These are phyloP conservation scores for Syngnathus typhle DNA, from an alignment of 2,113 vertebrate genomes.

Conservation along the genomic window DNA sequence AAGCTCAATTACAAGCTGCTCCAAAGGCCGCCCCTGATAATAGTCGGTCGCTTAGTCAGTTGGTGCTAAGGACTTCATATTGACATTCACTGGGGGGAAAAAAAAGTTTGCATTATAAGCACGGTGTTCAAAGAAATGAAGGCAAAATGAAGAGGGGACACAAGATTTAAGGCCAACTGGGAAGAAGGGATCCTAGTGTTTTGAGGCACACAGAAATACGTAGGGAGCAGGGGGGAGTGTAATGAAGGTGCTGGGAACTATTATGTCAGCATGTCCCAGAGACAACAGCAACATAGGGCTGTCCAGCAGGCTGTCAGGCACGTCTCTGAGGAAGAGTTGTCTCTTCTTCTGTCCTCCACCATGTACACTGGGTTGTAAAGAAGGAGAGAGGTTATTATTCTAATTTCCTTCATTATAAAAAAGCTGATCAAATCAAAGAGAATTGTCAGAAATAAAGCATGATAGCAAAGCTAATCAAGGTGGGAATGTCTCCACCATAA, in stretches of 20 bases:
- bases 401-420: neutral
- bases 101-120: slow-evolving; percentile 29
- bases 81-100: slow-evolving; percentile 9
- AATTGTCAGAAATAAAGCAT: slow-evolving; percentile 7
- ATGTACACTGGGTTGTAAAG: slow-evolving; percentile 79
- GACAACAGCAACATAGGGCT: slow-evolving; percentile 93
- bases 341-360: slow-evolving; percentile 84
- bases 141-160: slow-evolving; percentile 9
- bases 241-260: slow-evolving; percentile 9
- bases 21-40: slow-evolving; percentile 23
- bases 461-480: slow-evolving; percentile 32
- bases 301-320: slow-evolving; percentile 95
- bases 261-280: slow-evolving; percentile 96
- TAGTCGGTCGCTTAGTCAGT: slow-evolving; percentile 23
- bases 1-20: slow-evolving; percentile 44
- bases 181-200: slow-evolving; percentile 8
- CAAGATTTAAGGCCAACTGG: slow-evolving; percentile 35
- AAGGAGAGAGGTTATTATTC: neutral
- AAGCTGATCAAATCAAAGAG: slow-evolving; percentile 6
- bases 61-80: slow-evolving; percentile 33
- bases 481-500: slow-evolving; percentile 35
- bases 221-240: slow-evolving; percentile 7
- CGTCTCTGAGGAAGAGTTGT: slow-evolving; percentile 71
- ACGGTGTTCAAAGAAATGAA: slow-evolving; percentile 7
- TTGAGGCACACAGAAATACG: slow-evolving; percentile 46